Percentiles rank a stretch among this genome's conserved stretches.
Conservation (phyloP, 1,140 invertebrate genomes). For the Batillaria attramentaria region DNA sequence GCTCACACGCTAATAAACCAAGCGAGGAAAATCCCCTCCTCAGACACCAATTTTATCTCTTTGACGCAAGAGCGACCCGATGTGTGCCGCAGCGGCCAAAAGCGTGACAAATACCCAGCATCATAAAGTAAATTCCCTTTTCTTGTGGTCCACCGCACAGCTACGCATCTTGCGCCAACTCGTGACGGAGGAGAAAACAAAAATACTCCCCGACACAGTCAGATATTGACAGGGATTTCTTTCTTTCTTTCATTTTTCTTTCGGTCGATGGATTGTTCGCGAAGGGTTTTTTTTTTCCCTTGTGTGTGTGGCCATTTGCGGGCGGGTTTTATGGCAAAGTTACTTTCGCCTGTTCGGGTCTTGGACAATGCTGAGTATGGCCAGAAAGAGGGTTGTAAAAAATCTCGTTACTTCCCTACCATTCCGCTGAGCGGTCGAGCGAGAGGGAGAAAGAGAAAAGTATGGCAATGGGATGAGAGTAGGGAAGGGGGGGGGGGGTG, state of each 20-base stretch:
- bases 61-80: conserved; percentile 10
- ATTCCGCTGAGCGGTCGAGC: neutral
- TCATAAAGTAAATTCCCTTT: neutral
- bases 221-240: neutral
- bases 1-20: too few relatives aligned
- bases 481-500: too few relatives aligned
- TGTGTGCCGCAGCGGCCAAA: neutral
- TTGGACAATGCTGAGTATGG: neutral
- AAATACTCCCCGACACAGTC: neutral
- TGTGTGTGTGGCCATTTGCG: neutral
- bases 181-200: neutral
- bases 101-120: neutral
- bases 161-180: neutral
- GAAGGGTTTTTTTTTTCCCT: too few relatives aligned
- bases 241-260: too few relatives aligned
- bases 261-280: neutral
- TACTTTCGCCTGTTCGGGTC: neutral
- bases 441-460: conserved; percentile 5
- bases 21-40: too few relatives aligned
- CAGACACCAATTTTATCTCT: neutral
- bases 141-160: neutral
- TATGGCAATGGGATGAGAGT: neutral
- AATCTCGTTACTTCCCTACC: conserved; percentile 8
- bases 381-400: neutral
- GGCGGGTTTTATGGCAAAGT: neutral